A percentile compares a stretch with the other conserved stretches of the same genome.
Conservation (phyloP, 2,888 invertebrate species). For the Cancer borealis region DNA sequence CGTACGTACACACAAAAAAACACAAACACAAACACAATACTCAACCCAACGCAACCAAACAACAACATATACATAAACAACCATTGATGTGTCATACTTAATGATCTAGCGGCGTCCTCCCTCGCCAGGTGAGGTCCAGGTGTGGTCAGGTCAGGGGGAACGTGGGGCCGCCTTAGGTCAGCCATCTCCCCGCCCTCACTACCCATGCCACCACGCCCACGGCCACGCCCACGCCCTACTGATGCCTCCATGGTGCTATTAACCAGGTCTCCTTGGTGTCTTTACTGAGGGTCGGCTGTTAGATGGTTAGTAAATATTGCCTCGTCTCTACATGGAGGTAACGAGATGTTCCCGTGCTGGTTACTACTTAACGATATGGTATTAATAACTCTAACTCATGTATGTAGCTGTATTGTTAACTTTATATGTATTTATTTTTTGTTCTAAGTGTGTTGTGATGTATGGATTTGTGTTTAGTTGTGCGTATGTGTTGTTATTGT, state of each 20-base stretch:
- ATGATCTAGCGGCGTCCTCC: background rate
- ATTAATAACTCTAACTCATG: background rate
- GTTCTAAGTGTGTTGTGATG: no score
- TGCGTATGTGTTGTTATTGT: background rate
- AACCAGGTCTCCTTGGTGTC: background rate
- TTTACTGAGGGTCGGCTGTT: background rate
- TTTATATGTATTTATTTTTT: no score
- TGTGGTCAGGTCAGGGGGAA: slow-evolving; percentile 54
- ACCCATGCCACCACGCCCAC: slow-evolving; percentile 57
- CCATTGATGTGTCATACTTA: background rate
- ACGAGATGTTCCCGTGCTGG: background rate
- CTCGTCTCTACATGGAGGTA: background rate
- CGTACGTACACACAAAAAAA: background rate
- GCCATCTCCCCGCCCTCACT: slow-evolving; percentile 45
- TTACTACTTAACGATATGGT: background rate
- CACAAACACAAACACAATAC: background rate
- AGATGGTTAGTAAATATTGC: background rate
- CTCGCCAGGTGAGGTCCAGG: background rate
- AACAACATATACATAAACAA: background rate
- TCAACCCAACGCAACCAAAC: background rate
- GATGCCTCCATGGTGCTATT: slow-evolving; percentile 53
- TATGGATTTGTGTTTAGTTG: background rate
- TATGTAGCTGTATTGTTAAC: background rate
- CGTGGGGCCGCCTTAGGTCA: slow-evolving; percentile 67
- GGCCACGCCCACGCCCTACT: slow-evolving; percentile 64